phyloP scores from a whole-genome alignment of 2,888 invertebrate genomes.

The Diaprepes abbreviatus region DNA sequence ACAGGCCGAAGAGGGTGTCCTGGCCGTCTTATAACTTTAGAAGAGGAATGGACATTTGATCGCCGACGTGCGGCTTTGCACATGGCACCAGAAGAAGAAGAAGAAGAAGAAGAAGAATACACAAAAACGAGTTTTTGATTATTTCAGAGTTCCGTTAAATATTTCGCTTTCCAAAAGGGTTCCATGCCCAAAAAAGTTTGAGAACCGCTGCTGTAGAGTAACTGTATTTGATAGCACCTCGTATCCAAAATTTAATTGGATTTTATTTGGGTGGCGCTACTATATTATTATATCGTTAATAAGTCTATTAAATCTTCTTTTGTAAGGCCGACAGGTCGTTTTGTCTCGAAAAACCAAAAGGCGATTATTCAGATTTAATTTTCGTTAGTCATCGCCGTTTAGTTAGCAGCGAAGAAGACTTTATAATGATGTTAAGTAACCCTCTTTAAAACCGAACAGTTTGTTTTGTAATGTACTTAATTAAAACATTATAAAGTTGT shows the following conservation, averaged over 20 bases:
- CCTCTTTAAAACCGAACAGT: neutral
- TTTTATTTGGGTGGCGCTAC: conserved; percentile 57
- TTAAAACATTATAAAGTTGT: conserved; percentile 4
- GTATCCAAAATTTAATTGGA: conserved; percentile 61
- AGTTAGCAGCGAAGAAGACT: conserved; percentile 11
- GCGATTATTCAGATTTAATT: conserved; percentile 44
- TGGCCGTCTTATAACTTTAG: too few relatives aligned
- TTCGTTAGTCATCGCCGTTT: conserved; percentile 36
- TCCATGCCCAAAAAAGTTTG: too few relatives aligned
- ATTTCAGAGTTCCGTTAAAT: too few relatives aligned
- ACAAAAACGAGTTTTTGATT: too few relatives aligned
- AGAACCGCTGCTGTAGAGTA: too few relatives aligned
- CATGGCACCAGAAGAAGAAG: too few relatives aligned
- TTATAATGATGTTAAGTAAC: conserved; percentile 20
- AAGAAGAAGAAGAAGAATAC: too few relatives aligned
- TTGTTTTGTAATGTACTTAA: neutral
- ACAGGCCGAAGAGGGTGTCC: too few relatives aligned
- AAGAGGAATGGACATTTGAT: too few relatives aligned
- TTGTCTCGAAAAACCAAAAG: conserved; percentile 35
- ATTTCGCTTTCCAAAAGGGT: too few relatives aligned
- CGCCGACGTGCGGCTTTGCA: too few relatives aligned
- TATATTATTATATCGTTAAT: conserved; percentile 60
- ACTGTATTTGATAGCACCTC: conserved; percentile 3
- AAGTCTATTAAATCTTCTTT: conserved; percentile 58
- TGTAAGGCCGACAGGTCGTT: conserved; percentile 43